Base-by-base conservation (phyloP, 2,888 invertebrate species). In the Myathropa florea region DNA sequence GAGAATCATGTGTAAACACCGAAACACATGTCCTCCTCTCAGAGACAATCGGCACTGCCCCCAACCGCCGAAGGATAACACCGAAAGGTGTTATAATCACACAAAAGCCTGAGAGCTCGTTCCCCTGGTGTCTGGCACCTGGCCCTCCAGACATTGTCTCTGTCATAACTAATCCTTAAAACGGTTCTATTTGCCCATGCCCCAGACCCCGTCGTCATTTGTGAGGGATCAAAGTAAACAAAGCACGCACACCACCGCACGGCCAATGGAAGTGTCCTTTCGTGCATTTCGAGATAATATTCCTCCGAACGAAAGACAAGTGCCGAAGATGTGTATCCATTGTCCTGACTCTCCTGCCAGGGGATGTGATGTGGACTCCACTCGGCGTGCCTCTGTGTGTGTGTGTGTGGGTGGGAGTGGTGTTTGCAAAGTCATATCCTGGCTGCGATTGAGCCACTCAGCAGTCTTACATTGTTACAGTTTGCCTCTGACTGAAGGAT, bases 151-250 rank as follows among this genome's bases (percentile, higher is more conserved):
- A 67, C 55, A 81, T 63, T 59, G 64, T 30, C 82, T 75, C 46
- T 18, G 82, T 82, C 85, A 82, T 86, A 86, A 82, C 82, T 86
- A 86, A 82, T 86, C 85, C 82, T 78, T 68, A 82, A 86, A 86
- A 86, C 64, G 78, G 81, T 82, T 73, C 46, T 85, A 81, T 77
- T 77, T 85, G 81, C 77, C 60, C 59, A 63, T n/a, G 76, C 63
- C 30, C 68, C 33, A 24, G 24, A 63, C 28, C 60, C 28, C 79
- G 60, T 76, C 71, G 18, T 18, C 46, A 7, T n/a, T 18, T 46
- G 46, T 67, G 61, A 76, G 76, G 80, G 71, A 80, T 81, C 76
- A 81, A 85, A 73, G 72, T 82, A 78, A 82, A 82, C 63, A 85
- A 46, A 46, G 46, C 46, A n/a, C 46, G 18, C 18, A 18, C 39